Conservation (phyloP, 1,140 invertebrate genomes). For the Helicorthomorpha holstii region DNA sequence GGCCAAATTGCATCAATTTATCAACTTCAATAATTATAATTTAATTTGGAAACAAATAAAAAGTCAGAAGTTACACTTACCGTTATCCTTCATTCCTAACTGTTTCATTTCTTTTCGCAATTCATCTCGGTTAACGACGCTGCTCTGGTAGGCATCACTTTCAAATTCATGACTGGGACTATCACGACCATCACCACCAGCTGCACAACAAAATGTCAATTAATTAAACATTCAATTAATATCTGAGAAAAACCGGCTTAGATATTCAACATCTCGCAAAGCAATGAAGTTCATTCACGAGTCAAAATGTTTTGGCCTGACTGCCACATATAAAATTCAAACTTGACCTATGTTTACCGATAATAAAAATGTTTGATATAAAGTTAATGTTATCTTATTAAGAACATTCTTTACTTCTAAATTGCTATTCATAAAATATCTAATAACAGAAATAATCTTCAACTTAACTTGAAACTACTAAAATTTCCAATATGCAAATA, state of each 20-base stretch:
- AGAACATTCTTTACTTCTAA: too few relatives aligned
- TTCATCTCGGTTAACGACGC: conserved; percentile 26
- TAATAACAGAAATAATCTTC: too few relatives aligned
- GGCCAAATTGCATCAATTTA: too few relatives aligned
- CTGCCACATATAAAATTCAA: neutral
- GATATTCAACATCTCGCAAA: neutral
- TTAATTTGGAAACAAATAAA: too few relatives aligned
- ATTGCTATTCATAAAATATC: too few relatives aligned
- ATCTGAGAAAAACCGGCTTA: neutral
- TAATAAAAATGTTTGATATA: neutral
- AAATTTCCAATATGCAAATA: too few relatives aligned
- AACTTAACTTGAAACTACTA: too few relatives aligned
- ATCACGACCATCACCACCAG: conserved; percentile 12
- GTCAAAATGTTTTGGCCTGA: neutral
- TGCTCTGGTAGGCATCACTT: conserved; percentile 26
- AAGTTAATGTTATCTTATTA: too few relatives aligned
- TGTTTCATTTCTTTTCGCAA: conserved; percentile 29
- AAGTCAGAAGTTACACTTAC: neutral
- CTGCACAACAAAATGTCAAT: too few relatives aligned
- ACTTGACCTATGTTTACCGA: neutral
- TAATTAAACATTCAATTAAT: too few relatives aligned
- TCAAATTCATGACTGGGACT: conserved; percentile 28
- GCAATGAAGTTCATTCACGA: neutral
- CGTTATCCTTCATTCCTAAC: conserved; percentile 19
- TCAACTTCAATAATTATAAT: too few relatives aligned